Evolutionary conservation across 2,888 invertebrate species (phyloP).

Genomic region (Merodon equestris): DNA sequence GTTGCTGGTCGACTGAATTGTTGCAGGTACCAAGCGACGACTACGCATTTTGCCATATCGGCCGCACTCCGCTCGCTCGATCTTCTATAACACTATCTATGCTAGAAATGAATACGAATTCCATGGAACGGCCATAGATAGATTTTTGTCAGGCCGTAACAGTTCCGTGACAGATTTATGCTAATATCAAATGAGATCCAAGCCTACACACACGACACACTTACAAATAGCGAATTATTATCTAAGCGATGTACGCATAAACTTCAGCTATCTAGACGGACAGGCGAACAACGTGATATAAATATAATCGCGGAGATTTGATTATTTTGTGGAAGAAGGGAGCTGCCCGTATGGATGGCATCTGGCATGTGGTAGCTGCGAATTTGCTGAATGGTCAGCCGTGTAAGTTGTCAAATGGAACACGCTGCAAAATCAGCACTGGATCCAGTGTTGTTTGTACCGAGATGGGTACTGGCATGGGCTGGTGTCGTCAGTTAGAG

Average conservation of each 20-base stretch:
- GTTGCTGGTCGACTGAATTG: conserved; percentile 31
- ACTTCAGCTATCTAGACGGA: conserved; percentile 45
- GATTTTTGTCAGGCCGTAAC: conserved; percentile 67
- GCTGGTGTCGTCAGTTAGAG: conserved; percentile 38
- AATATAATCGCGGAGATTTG: conserved; percentile 63
- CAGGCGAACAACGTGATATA: conserved; percentile 58
- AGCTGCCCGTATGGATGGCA: conserved; percentile 29
- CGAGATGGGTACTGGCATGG: conserved; percentile 30
- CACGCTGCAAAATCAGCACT: conserved; percentile 23
- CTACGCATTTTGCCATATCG: conserved; percentile 68
- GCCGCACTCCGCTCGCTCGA: conserved; percentile 31
- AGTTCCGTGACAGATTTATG: conserved; percentile 67
- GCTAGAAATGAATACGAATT: conserved; percentile 57
- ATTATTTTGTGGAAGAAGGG: conserved; percentile 63
- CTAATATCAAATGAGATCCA: conserved; percentile 64
- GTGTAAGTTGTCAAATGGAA: conserved; percentile 70
- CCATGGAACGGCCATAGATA: conserved; percentile 53
- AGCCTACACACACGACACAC: conserved; percentile 47
- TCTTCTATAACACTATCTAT: conserved; percentile 55
- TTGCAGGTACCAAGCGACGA: conserved; percentile 33
- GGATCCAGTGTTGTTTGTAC: too few relatives aligned
- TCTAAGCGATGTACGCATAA: conserved; percentile 65
- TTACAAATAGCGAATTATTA: conserved; percentile 43
- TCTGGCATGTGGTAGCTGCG: conserved; percentile 29
- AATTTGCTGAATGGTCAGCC: conserved; percentile 61